Evolutionary conservation across 2,797 vertebrate genomes (phyloP), one percentile per base, ranked within the genome.

Genomic region (Macropodus opercularis): DNA sequence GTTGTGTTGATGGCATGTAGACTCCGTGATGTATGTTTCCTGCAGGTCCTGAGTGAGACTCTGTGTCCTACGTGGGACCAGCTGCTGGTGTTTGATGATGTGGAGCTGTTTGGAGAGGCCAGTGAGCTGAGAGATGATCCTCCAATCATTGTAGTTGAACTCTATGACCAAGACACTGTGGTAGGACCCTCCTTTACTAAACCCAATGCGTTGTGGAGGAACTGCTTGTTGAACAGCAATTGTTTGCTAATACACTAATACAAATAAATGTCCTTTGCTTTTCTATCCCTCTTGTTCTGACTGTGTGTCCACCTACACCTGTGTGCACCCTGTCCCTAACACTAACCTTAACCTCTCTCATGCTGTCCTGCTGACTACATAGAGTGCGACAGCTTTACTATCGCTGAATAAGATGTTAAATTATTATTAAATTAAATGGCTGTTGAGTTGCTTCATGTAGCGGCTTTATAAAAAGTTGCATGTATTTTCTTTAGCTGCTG

Each of bases 61-160:
- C 91, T 99, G 3, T 98, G 96, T 52, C 97, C 97, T 0, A 98
- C 97, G 1, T 99, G 97, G 96, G 97, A 98, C 86, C 96, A 98
- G 72, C 91, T 99, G 69, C 84, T 99, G 88, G 95, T 98, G 47
- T 99, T 98, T 0, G 93, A 98, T 63, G 93, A 96, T 0, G 92
- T 99, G 79, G 96, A 98, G 80, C 91, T 99, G 3, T 98, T 95
- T 0, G 97, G 97, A 1, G 96, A 98, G 72, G 96, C 94, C 38
- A 89, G 93, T 0, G 97, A 99, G 88, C 85, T 99, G 83, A 85
- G 97, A 42, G 95, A 98, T 0, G 97, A 99, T 35, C 97, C 97
- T 3, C 97, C 97, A 3, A 98, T 99, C 76, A 95, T 98, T 14
- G 96, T 99, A 65, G 93, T 98, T 0, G 97, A 99, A 85, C 91